Evolutionary conservation across 2,888 invertebrate species (phyloP).

Genomic region (Coelopa pilipes): DNA sequence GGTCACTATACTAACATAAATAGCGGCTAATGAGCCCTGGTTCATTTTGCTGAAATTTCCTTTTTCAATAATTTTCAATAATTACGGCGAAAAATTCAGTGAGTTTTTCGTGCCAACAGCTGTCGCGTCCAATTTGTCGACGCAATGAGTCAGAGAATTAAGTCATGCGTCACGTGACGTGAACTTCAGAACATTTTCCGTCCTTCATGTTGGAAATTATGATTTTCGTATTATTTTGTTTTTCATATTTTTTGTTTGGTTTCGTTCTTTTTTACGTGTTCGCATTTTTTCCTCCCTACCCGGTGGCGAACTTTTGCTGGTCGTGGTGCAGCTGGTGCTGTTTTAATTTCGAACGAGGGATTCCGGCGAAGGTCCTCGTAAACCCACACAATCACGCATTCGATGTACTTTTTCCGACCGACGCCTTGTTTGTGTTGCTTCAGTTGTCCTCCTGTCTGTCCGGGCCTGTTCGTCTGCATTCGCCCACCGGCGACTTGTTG

Average conservation of each 20-base stretch:
- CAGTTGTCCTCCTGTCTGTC: neutral
- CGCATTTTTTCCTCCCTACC: neutral
- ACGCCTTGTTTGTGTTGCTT: neutral
- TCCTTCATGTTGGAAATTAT: constrained; percentile 18
- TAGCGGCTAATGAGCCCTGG: no score
- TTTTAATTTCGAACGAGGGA: no score
- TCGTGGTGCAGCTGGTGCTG: no score
- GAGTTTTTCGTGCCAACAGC: neutral
- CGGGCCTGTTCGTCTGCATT: neutral
- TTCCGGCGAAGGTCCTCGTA: no score
- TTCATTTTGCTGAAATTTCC: neutral
- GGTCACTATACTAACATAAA: no score
- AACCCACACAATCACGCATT: neutral
- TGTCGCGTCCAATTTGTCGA: constrained; percentile 20
- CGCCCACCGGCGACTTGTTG: no score
- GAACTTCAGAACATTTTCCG: constrained; percentile 14
- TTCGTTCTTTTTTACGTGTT: neutral
- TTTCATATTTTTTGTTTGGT: no score
- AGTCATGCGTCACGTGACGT: constrained; percentile 13
- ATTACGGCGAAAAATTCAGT: no score
- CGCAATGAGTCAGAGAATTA: constrained; percentile 29
- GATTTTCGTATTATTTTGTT: neutral
- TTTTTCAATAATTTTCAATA: no score
- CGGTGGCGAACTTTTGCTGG: no score
- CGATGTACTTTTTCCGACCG: constrained; percentile 12